These are phyloP conservation scores for Columba livia DNA, from an alignment of 2,113 vertebrate genomes.

Conservation along the genomic window DNA sequence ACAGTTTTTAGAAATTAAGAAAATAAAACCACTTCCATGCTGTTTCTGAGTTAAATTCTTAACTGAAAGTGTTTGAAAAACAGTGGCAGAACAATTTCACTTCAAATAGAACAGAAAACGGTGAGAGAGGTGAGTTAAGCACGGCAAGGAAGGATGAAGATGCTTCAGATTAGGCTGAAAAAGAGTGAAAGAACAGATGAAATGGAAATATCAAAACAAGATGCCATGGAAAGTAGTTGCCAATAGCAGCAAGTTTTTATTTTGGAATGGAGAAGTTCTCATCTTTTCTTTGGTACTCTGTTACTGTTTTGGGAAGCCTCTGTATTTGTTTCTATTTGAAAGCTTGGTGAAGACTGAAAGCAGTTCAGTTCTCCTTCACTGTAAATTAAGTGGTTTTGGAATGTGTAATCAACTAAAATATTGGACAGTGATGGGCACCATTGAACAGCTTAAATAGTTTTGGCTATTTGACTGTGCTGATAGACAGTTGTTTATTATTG, in stretches of 20 bases:
- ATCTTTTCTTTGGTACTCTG: constrained; percentile 30
- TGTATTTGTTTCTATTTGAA: constrained; percentile 40
- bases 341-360: constrained; percentile 10
- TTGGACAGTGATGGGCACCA: not conserved
- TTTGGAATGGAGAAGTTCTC: constrained; percentile 22
- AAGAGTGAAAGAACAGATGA: not conserved
- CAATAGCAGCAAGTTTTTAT: constrained; percentile 6
- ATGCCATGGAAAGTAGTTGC: not conserved
- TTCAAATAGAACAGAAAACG: not conserved
- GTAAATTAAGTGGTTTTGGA: constrained; percentile 13
- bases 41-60: not conserved
- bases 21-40: not conserved
- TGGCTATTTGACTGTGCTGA: not conserved
- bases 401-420: not conserved
- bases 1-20: not conserved
- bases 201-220: constrained; percentile 15
- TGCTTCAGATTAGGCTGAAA: not conserved
- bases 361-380: constrained; percentile 7
- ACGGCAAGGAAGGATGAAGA: not conserved
- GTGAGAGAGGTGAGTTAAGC: not conserved
- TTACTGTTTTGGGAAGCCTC: constrained; percentile 18
- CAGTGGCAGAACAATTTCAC: not conserved
- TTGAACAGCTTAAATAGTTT: not conserved
- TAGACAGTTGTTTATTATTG: not conserved
- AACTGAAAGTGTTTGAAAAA: not conserved